phyloP scores from a whole-genome alignment of 1,140 invertebrate species.

The Calosoma granatense region DNA sequence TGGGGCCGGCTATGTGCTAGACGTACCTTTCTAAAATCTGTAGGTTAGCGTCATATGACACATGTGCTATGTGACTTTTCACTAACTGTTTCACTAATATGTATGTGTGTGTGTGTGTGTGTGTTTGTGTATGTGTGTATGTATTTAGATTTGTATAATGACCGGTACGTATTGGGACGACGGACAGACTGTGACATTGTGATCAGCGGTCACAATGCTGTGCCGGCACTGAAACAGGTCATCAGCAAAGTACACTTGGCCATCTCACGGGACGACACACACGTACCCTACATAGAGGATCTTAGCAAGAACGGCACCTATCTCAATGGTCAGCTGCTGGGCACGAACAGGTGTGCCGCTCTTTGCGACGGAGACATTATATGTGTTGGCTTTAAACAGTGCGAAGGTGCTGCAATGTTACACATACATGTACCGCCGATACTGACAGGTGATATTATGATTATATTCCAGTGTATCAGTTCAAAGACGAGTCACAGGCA shows the following conservation, averaged over 20 bases:
- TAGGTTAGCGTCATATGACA: neutral
- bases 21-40: neutral
- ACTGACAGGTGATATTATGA: too few relatives aligned
- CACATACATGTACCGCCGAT: too few relatives aligned
- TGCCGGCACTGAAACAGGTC: neutral
- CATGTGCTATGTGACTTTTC: neutral
- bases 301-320: neutral
- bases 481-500: neutral
- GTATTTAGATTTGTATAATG: neutral
- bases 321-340: neutral
- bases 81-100: neutral
- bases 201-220: neutral
- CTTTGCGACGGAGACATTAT: neutral
- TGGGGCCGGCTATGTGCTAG: neutral
- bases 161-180: neutral
- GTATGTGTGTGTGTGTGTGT: neutral
- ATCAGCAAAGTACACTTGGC: neutral
- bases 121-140: too few relatives aligned
- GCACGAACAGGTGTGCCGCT: neutral
- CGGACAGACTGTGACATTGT: neutral
- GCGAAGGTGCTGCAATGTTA: neutral
- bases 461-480: neutral
- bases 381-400: neutral
- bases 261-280: neutral
- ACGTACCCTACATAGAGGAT: neutral